Base-by-base conservation (phyloP, 2,888 invertebrate genomes). In the Andrena fulva region DNA sequence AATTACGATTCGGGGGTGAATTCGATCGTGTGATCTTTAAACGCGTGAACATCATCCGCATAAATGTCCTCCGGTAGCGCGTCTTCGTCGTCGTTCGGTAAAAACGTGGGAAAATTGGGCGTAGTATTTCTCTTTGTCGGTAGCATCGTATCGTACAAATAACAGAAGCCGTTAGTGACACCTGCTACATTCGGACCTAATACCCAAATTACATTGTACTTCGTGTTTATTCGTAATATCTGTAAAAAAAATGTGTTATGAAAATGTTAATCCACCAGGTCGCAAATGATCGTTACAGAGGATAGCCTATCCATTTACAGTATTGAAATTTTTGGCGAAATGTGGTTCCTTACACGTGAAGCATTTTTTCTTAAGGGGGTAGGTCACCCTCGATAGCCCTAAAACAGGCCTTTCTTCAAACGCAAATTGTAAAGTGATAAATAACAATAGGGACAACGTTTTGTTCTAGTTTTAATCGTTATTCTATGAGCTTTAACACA, bases 141-240 rank as follows among this genome's bases (percentile, higher is more conserved):
- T 66, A 98, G 94, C 16, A 96, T 90, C 2, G 98, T 97, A 92
- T 99, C 99, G 91, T 96, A 97, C 81, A 99, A 95, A 88, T 97
- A 96, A 72, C 97, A 96, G 90, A 97, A 95, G 0, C 96, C 96
- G 91, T 98, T 98, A 0, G 96, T 97, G 91, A 96, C 96, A 1
- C 99, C 99, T 2, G 99, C 97, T 82, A 98, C 95, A 29, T 95
- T 96, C 24, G 96, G 96, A 12, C 99, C 99, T 87, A 96, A 95
- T 10, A 99, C 97, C 96, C 97, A 99, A 80, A 99, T 95, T 0
- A 99, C 97, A 94, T 99, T 99, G 93, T 98, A 96, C 92, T 98
- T 97, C n/a, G 97, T 98, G 92, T 99, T 99, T 52, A 99, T 98
- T 82, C 99, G 96, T 94, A 97, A 96, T 89, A 99, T 97, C 96